These are phyloP conservation scores for Callimorpha dominula DNA, from an alignment of 2,888 invertebrate species.

Conservation along the genomic window DNA sequence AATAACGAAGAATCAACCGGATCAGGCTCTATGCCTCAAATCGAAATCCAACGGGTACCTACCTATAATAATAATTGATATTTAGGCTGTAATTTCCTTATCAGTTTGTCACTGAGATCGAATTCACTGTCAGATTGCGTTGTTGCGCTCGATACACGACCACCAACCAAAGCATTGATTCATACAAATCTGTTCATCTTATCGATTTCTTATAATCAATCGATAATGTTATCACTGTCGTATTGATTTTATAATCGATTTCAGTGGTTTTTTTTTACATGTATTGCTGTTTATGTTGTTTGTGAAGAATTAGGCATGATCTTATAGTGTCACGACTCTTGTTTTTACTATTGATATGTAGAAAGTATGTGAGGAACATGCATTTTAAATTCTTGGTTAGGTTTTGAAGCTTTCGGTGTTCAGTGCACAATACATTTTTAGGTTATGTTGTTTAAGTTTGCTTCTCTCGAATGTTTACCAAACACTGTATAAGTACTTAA, in stretches of 20 bases:
- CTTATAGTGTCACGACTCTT: not conserved
- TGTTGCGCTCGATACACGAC: slow-evolving; percentile 42
- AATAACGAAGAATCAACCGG: slow-evolving; percentile 63
- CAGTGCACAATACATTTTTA: slow-evolving; percentile 3
- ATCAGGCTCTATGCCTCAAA: slow-evolving; percentile 66
- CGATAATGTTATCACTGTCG: slow-evolving; percentile 38
- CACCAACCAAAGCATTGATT: slow-evolving; percentile 12
- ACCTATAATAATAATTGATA: slow-evolving; percentile 61
- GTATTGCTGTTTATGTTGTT: slow-evolving; percentile 14
- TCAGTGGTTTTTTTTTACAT: slow-evolving; percentile 19
- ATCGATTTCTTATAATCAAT: slow-evolving; percentile 41
- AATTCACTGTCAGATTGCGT: slow-evolving; percentile 24
- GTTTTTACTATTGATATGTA: not conserved
- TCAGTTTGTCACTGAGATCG: slow-evolving; percentile 36
- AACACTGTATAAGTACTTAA: not conserved
- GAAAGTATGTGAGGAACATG: not conserved
- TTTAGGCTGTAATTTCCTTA: slow-evolving; percentile 52
- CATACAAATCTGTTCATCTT: slow-evolving; percentile 23
- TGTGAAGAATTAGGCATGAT: slow-evolving; percentile 24
- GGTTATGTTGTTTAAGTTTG: not conserved
- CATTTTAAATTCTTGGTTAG: slow-evolving; percentile 2
- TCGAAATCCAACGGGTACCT: slow-evolving; percentile 78
- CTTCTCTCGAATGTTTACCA: not conserved
- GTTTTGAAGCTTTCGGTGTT: not conserved
- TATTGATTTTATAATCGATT: slow-evolving; percentile 35